A percentile compares a stretch with the other conserved stretches of the same genome.
Conservation (phyloP, 92 coral and sea anemone genomes). For the Parazoanthus swiftii region DNA sequence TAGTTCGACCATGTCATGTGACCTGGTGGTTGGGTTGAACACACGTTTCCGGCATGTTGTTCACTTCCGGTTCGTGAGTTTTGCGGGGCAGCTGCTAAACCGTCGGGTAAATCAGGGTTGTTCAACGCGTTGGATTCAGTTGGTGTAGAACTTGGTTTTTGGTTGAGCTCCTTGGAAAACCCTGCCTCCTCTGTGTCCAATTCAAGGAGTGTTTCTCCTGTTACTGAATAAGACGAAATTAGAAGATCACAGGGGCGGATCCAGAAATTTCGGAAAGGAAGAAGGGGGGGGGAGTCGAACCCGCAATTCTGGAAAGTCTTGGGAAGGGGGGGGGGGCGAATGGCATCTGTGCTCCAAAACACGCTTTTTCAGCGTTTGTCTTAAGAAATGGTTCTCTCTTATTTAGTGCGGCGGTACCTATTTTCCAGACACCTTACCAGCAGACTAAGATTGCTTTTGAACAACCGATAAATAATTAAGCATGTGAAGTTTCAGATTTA, state of each 20-base stretch:
- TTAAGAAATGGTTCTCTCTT: too few species aligned
- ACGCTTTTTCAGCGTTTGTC: too few species aligned
- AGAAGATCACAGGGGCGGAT: neutral
- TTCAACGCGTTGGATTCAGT: neutral
- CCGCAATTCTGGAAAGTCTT: too few species aligned
- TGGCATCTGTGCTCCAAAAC: too few species aligned
- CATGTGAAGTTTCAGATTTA: neutral
- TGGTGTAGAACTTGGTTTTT: neutral
- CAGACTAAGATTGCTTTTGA: neutral
- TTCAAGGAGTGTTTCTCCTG: neutral
- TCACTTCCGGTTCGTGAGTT: neutral
- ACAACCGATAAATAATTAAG: neutral
- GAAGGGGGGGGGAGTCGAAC: too few species aligned
- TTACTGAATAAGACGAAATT: neutral
- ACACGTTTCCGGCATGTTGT: neutral
- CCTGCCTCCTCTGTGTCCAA: neutral
- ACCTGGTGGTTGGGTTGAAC: constrained; percentile 31
- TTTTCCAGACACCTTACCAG: neutral
- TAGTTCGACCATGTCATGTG: constrained; percentile 21
- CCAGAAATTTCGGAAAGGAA: too few species aligned
- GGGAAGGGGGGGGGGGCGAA: too few species aligned
- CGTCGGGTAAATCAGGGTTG: neutral
- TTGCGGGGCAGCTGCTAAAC: neutral
- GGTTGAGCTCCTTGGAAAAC: neutral
- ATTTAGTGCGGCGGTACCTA: too few species aligned